These are phyloP conservation scores for Mustela nigripes DNA, from an alignment of 2,113 vertebrate species.

Conservation along the genomic window DNA sequence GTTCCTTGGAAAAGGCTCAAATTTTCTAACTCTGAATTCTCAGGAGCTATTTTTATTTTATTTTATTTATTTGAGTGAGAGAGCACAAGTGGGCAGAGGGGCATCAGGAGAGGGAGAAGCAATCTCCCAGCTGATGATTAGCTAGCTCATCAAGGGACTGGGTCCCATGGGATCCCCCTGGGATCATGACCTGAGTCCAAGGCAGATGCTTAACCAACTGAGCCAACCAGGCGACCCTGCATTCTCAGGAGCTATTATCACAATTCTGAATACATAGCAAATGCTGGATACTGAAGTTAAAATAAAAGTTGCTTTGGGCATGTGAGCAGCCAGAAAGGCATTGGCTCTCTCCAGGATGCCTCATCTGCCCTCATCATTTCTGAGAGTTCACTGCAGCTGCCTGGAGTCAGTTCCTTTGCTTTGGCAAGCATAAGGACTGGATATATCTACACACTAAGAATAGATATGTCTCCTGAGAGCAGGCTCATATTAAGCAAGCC, in stretches of 20 bases:
- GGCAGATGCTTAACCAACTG: background rate
- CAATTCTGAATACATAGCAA: conserved; percentile 61
- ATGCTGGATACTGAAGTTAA: conserved; percentile 1
- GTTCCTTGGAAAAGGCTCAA: conserved; percentile 10
- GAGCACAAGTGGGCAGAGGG: background rate
- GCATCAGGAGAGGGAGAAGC: background rate
- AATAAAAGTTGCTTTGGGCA: conserved; percentile 56
- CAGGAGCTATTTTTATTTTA: background rate
- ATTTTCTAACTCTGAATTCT: conserved; percentile 58
- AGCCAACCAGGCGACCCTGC: background rate
- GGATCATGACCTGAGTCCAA: background rate
- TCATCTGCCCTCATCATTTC: conserved; percentile 71
- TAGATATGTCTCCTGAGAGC: conserved; percentile 55
- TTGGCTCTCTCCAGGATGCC: background rate
- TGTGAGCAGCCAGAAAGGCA: background rate
- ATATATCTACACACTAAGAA: conserved; percentile 74
- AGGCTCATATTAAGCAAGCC: conserved; percentile 69
- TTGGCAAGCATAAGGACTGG: conserved; percentile 35
- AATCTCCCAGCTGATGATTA: background rate
- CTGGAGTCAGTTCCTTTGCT: conserved; percentile 48
- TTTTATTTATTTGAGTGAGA: background rate
- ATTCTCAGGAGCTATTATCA: conserved; percentile 46
- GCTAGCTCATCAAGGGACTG: background rate
- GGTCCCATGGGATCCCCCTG: background rate
- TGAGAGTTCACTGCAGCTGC: conserved; percentile 49